Evolutionary conservation across 2,113 vertebrate genomes (phyloP).

Genomic region (Naja naja): DNA sequence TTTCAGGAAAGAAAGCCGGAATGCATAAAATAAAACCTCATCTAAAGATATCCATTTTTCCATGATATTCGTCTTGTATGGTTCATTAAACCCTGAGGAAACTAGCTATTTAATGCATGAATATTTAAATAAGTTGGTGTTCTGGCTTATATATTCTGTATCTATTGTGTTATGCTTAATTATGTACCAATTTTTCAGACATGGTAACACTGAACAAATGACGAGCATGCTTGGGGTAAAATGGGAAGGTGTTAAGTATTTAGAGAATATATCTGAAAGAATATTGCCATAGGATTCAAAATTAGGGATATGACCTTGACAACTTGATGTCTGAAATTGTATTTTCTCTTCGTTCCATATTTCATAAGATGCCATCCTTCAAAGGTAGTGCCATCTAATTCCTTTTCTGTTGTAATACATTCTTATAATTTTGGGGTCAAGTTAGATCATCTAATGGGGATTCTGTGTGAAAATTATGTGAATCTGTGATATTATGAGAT

Average conservation of each 20-base stretch:
- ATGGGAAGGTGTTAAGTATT: neutral
- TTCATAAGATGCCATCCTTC: neutral
- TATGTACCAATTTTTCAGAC: conserved; percentile 18
- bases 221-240: neutral
- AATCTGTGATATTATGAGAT: neutral
- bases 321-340: neutral
- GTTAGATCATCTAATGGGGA: neutral
- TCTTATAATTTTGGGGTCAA: neutral
- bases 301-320: neutral
- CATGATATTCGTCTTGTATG: conserved; percentile 27
- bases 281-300: neutral
- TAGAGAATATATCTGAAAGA: neutral
- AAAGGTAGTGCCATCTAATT: neutral
- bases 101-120: conserved; percentile 22
- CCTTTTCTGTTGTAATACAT: neutral
- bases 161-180: conserved; percentile 28
- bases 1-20: conserved; percentile 18
- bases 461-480: neutral
- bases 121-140: conserved; percentile 29
- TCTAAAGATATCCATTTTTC: conserved; percentile 45
- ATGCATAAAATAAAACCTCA: conserved; percentile 21
- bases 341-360: neutral
- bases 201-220: conserved; percentile 10
- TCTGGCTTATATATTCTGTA: conserved; percentile 12
- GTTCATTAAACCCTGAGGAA: conserved; percentile 46